Base-by-base conservation (phyloP, 1,140 invertebrate genomes). In the Caenorhabditis briggsae region DNA sequence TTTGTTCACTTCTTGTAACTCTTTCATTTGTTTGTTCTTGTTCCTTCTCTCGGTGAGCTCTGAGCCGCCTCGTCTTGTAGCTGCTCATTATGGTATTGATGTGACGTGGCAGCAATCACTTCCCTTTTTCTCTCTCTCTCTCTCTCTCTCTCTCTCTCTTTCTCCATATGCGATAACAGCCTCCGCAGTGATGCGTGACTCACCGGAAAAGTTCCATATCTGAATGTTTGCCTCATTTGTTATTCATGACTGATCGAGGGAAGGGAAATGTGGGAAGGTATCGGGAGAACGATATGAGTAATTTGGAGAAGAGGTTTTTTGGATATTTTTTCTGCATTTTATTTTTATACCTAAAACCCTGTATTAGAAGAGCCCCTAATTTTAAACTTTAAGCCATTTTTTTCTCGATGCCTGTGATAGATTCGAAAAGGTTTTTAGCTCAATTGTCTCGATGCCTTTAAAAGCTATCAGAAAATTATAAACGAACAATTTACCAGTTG, bases 141-240 rank as follows among this genome's bases (percentile, higher is more conserved):
- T 11, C 23, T 43, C 16, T 25, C 25, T 33, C 25, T 11, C 25
- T 64, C 61, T 12, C 61, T 64, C 61, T 14, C 33, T 8, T 41
- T 46, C 46, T 70, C 64, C 33, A 9, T 43, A 46, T 70, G 46
- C 20, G n/a, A 14, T 20, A 25, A 25, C 70, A n/a, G 18, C 43
- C 70, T 23, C 25, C 46, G 43, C 70, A 23, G 65, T 70, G 41
- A 78, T 20, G 46, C 70, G 46, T 78, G 70, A 78, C 70, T 78
- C 70, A 78, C 41, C 65, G 65, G 33, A 70, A 70, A 14, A 7
- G 12, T 64, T 64, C 18, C 33, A 12, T 33, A n/a, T 58, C n/a
- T 18, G 18, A 11, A 12, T 16, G 9, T 16, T 16, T 53, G 9
- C 50, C 16, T 33, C 59, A 64, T 48, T 70, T 6, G 23, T 70